Conservation (phyloP, 2,888 invertebrate species). For the Cataglyphis cursor region DNA sequence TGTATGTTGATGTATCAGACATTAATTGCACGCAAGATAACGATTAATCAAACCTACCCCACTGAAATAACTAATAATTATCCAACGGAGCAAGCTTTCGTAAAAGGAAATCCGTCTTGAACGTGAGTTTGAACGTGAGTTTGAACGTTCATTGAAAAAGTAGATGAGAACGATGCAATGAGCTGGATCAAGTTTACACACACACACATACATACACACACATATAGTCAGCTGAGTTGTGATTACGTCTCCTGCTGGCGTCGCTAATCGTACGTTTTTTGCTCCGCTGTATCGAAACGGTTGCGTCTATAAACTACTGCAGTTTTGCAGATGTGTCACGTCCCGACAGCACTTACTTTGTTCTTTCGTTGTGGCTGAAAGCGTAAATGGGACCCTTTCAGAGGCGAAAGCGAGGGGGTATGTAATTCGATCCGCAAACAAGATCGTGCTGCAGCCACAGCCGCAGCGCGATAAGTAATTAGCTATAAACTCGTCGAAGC, state of each 20-base stretch:
- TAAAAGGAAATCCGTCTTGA: conserved; percentile 31
- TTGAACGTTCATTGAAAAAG: conserved; percentile 37
- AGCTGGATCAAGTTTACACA: conserved; percentile 21
- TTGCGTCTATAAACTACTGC: conserved; percentile 8
- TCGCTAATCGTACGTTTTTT: conserved; percentile 50
- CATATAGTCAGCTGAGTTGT: background rate
- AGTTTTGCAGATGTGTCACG: conserved; percentile 57
- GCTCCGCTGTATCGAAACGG: conserved; percentile 26
- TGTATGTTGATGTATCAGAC: conserved; percentile 20
- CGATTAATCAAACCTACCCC: conserved; percentile 44
- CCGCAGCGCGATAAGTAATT: conserved; percentile 46
- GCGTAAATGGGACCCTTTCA: conserved; percentile 52
- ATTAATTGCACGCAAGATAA: conserved; percentile 36
- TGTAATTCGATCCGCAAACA: conserved; percentile 51
- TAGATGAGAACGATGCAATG: conserved; percentile 22
- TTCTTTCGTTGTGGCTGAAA: conserved; percentile 24
- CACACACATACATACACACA: background rate
- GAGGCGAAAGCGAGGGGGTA: conserved; percentile 35
- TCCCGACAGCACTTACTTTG: conserved; percentile 35
- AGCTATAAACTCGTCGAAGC: conserved; percentile 28
- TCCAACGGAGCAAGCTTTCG: conserved; percentile 16
- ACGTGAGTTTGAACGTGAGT: conserved; percentile 31
- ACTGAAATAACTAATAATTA: conserved; percentile 23
- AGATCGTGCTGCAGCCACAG: conserved; percentile 13
- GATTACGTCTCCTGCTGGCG: conserved; percentile 48